Base-by-base conservation (phyloP, 2,113 vertebrate genomes). In the Loxodonta africana region DNA sequence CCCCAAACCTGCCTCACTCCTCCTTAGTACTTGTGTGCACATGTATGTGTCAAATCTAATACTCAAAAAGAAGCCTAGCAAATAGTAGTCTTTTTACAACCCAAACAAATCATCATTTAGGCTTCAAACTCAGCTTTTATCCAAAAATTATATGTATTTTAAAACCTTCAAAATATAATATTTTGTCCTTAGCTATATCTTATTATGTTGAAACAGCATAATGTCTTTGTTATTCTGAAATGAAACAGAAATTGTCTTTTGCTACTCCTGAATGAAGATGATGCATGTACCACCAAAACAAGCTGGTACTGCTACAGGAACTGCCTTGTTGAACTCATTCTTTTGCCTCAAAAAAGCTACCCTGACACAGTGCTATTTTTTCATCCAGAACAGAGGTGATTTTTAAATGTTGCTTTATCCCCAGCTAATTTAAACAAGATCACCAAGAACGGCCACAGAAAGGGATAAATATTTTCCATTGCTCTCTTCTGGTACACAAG, bases 321-420 rank as follows among this genome's bases (percentile, higher is more conserved):
- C 65, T 74, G 25, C n/a, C 46, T 83, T 60, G 41, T 74, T 83
- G 78, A 84, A 85, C 11, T 82, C 21, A 33, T 82, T 18, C 46
- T 62, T 83, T 71, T 41, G n/a, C 30, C 90, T 95, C 46, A 51
- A 28, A 86, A 69, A 60, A 81, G 28, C 48, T 48, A 57, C 60
- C 44, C 14, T 62, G n/a, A 90, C 67, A 12, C 25, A 96, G 8
- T 69, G 33, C 8, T 2, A 51, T 44, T 80, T 95, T 94, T 69
- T 88, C 30, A 26, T 53, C 37, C 41, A 95, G 17, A 77, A 93
- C 57, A 46, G 23, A 60, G 37, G 8, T 46, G 57, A 46, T 90
- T 95, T 88, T 87, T 57, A 95, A 91, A 93, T 87, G 57, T 86
- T 88, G 26, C 62, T 80, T 65, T 76, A 57, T 63, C 65, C 37